phyloP scores from a whole-genome alignment of 1,140 invertebrate genomes.

The Drosophila kohkoa region DNA sequence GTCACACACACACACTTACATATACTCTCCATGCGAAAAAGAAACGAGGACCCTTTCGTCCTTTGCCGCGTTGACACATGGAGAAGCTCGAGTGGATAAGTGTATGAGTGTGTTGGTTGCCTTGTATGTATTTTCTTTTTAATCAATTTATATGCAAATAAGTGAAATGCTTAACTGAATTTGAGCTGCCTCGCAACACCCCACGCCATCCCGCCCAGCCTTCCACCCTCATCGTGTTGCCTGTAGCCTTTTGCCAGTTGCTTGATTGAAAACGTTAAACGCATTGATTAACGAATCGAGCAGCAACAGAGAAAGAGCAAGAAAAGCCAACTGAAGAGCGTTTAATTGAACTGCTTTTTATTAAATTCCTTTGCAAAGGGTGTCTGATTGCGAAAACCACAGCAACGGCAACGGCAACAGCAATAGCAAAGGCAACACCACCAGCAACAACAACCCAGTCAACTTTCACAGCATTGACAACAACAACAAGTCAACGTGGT shows the following conservation, averaged over 20 bases:
- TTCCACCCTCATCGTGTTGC: neutral
- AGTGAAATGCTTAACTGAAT: slow-evolving; percentile 83
- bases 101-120: slow-evolving; percentile 41
- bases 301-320: slow-evolving; percentile 20
- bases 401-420: slow-evolving; percentile 30
- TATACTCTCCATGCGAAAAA: neutral
- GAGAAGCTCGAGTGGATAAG: slow-evolving; percentile 55
- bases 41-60: slow-evolving; percentile 65
- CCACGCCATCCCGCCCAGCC: neutral
- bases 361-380: slow-evolving; percentile 59
- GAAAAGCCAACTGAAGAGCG: slow-evolving; percentile 48
- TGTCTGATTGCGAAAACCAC: slow-evolving; percentile 68
- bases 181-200: slow-evolving; percentile 62
- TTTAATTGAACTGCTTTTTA: slow-evolving; percentile 79
- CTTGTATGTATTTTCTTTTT: slow-evolving; percentile 80
- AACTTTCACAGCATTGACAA: slow-evolving; percentile 3
- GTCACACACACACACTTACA: neutral
- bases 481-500: neutral
- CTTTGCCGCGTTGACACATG: slow-evolving; percentile 74
- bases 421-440: no score
- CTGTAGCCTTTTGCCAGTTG: slow-evolving; percentile 65
- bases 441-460: neutral
- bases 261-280: slow-evolving; percentile 82
- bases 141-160: slow-evolving; percentile 84
- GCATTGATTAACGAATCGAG: slow-evolving; percentile 72